Conservation (phyloP, 2,797 vertebrate species). For the Tokudaia tokunoshimensis region DNA sequence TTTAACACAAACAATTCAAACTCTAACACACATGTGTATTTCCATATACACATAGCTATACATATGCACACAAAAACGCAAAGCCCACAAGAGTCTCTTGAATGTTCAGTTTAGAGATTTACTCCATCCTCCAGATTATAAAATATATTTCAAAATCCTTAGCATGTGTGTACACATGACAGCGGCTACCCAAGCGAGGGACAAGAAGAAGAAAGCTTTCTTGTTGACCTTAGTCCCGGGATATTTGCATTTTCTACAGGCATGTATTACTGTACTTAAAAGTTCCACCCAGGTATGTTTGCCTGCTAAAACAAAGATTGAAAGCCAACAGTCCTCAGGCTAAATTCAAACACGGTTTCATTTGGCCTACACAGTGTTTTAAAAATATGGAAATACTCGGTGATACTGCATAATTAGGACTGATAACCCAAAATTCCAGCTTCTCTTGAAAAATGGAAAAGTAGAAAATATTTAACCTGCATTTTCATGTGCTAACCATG, state of each 20-base stretch:
- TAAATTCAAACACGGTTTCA: background rate
- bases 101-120: background rate
- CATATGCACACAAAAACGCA: background rate
- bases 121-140: background rate
- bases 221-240: background rate
- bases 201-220: background rate
- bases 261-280: background rate
- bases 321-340: background rate
- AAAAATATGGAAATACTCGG: slow-evolving; percentile 19
- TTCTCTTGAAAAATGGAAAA: slow-evolving; percentile 26
- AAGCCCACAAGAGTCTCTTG: background rate
- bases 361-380: background rate
- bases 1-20: background rate
- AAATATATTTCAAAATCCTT: background rate
- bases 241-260: background rate
- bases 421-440: background rate
- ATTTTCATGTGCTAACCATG: background rate
- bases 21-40: background rate
- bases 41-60: background rate
- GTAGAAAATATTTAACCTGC: background rate
- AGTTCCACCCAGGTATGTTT: background rate
- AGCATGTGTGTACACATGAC: background rate
- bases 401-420: slow-evolving; percentile 13
- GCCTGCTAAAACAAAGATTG: background rate
- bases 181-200: background rate